These are phyloP conservation scores for Chrysolina haemoptera DNA, from an alignment of 2,888 invertebrate genomes.

Conservation along the genomic window DNA sequence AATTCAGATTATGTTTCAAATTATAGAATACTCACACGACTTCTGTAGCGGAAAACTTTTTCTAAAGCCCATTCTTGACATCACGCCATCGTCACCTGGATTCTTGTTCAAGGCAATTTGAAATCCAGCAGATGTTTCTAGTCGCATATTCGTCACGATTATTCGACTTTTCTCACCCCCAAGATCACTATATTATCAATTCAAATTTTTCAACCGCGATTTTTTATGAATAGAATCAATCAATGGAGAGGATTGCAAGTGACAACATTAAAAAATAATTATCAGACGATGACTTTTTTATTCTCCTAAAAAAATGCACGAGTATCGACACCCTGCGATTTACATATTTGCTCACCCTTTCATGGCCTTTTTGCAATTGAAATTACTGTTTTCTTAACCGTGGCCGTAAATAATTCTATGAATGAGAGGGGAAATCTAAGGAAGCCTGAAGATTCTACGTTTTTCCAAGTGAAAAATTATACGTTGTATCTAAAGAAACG, in stretches of 20 bases:
- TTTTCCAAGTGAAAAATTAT: neutral
- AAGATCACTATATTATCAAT: conserved; percentile 59
- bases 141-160: neutral
- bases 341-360: conserved; percentile 40
- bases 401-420: neutral
- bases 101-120: neutral
- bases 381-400: conserved; percentile 16
- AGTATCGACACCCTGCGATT: conserved; percentile 37
- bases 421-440: neutral
- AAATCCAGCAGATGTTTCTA: conserved; percentile 20
- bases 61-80: no score
- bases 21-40: no score
- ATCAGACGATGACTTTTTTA: conserved; percentile 51
- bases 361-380: conserved; percentile 4
- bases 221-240: conserved; percentile 64
- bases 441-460: neutral
- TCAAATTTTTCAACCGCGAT: conserved; percentile 56
- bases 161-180: conserved; percentile 44
- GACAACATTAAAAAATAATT: conserved; percentile 58
- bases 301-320: conserved; percentile 47
- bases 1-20: no score
- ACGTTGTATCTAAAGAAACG: no score
- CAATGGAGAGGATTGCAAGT: conserved; percentile 55
- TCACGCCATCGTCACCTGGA: no score
- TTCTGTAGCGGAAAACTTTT: no score